Base-by-base conservation (phyloP, 2,113 vertebrate species). In the Sinocyclocheilus rhinocerous region DNA sequence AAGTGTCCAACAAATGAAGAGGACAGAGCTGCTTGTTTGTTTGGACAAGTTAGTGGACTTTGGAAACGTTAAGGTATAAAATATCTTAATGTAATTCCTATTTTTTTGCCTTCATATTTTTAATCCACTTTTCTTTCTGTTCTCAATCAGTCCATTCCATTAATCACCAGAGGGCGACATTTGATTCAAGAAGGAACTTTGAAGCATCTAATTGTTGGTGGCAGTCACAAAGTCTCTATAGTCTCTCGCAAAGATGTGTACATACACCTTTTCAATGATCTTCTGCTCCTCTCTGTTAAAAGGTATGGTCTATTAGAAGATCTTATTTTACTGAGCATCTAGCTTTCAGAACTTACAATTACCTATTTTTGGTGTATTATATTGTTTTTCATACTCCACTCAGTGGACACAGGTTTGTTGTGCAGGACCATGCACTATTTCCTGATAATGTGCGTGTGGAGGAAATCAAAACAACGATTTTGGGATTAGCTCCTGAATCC, bases 11-110 rank as follows among this genome's bases (percentile, higher is more conserved):
- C 90, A 86, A 85, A 95, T 96, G 94, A 95, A 95, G 84, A 92
- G 79, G 85, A 95, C 94, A 0, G 95, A 96, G 87, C 91, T 95
- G 82, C 91, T 96, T 84, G 92, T 95, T 73, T 87, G 67, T n/a
- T 89, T 96, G 83, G 93, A 95, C 84, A 93, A 92, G 88, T 89
- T 85, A 45, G 82, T 96, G 83, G 94, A 95, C 80, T 96, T 96
- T 69, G 55, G 73, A 59, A 92, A 88, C 48, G 83, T 95, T 6
- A 96, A 96, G 94, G 96, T 96, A 33, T 52, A 36, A 50, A 42
- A 65, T 20, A 42, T 48, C 36, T 29, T 15, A 33, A 78, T 20
- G 8, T 16, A 50, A 15, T 50, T 50, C 16, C 11, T 50, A 12
- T 72, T 4, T 48, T n/a, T 42, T 36, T 73, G 70, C 20, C 3